A percentile compares a stretch with the other conserved stretches of the same genome.
These are phyloP conservation scores for Prinia subflava DNA, from an alignment of 2,113 vertebrate species.

Conservation along the genomic window DNA sequence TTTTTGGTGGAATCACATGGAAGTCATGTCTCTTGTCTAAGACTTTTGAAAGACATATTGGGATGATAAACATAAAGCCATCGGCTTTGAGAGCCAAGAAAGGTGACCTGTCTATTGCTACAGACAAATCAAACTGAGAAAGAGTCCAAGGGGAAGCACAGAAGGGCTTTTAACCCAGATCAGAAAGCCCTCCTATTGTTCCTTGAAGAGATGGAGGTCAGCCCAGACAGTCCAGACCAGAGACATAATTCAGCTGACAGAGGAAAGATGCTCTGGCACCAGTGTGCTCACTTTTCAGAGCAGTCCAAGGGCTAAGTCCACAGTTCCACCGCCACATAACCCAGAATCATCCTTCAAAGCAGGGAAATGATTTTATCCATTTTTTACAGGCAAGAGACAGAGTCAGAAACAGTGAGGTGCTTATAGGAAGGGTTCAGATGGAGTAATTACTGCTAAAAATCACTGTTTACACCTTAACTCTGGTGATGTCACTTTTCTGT, in stretches of 20 bases:
- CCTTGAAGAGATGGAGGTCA: background rate
- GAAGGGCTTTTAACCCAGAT: background rate
- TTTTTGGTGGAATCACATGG: background rate
- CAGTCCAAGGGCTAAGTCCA: background rate
- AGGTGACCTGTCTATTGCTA: background rate
- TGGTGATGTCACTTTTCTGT: background rate
- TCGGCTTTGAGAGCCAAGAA: background rate
- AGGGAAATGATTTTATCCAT: background rate
- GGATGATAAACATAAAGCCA: background rate
- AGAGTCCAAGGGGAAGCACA: background rate
- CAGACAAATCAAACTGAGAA: background rate
- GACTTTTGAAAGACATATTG: background rate
- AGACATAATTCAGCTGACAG: background rate
- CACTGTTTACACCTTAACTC: background rate
- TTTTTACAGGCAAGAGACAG: background rate
- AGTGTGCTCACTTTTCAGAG: background rate
- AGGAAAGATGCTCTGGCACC: background rate
- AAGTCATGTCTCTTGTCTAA: background rate
- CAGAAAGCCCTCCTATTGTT: background rate
- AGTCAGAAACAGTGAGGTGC: background rate
- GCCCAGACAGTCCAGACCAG: background rate
- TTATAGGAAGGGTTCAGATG: background rate
- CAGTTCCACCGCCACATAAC: background rate
- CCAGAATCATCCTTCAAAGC: background rate
- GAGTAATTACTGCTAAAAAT: background rate